Percentiles rank a stretch among this genome's conserved stretches.
phyloP scores from a whole-genome alignment of 2,113 vertebrate species.

The Zootoca vivipara region DNA sequence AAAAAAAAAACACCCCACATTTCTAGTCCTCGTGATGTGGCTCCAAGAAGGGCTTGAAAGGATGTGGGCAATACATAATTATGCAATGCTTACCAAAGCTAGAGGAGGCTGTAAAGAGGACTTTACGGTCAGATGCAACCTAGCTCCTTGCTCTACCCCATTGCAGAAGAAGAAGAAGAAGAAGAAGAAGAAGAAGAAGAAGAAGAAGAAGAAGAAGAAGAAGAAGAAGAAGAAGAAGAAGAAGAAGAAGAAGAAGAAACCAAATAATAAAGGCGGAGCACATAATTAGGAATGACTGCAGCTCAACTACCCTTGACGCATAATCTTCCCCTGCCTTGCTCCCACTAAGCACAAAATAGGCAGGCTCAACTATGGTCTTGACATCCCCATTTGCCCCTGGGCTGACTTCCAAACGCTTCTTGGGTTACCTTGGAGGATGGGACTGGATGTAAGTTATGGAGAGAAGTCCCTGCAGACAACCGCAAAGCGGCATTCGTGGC shows the following conservation, averaged over 20 bases:
- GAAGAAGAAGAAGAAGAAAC: neutral
- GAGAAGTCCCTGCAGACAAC: constrained; percentile 31
- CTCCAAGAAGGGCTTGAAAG: neutral
- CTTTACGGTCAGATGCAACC: neutral
- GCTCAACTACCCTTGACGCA: neutral
- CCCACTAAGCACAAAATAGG: neutral
- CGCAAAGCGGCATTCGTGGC: constrained; percentile 30
- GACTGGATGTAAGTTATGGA: neutral
- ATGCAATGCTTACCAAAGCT: neutral
- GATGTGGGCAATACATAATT: neutral
- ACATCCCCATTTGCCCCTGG: neutral
- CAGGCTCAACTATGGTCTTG: neutral
- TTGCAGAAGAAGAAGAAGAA: neutral
- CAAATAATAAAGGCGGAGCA: neutral
- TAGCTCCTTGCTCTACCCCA: neutral
- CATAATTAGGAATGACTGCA: neutral
- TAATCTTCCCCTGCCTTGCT: too few species aligned
- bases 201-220: neutral
- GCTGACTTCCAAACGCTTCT: neutral
- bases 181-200: neutral
- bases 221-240: neutral
- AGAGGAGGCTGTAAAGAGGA: neutral
- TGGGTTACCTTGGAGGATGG: neutral
- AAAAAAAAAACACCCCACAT: too few species aligned
- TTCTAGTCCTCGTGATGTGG: neutral